Evolutionary conservation across 2,888 invertebrate genomes (phyloP).

Genomic region (Prosopocoilus inquinatus): DNA sequence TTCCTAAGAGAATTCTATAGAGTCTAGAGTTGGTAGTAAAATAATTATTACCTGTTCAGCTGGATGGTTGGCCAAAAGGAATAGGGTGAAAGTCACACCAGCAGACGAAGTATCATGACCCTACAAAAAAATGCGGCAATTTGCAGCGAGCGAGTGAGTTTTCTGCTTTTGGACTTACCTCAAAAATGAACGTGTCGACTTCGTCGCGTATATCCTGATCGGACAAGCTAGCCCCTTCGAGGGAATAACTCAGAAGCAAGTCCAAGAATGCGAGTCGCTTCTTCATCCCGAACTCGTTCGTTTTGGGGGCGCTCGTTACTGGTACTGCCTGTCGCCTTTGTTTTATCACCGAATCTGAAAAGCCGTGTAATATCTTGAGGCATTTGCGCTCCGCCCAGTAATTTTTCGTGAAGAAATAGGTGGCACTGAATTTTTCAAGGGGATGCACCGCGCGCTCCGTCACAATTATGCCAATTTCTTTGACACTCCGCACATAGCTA

Average conservation of each 20-base stretch:
- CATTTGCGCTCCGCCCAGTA: conserved; percentile 57
- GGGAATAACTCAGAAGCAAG: conserved; percentile 56
- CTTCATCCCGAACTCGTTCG: conserved; percentile 56
- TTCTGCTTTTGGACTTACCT: conserved; percentile 47
- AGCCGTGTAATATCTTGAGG: conserved; percentile 52
- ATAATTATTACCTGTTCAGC: conserved; percentile 46
- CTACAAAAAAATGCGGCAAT: conserved; percentile 39
- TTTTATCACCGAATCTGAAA: conserved; percentile 56
- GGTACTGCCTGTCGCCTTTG: conserved; percentile 46
- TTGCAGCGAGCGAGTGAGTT: not conserved
- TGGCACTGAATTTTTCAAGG: conserved; percentile 51
- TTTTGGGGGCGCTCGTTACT: conserved; percentile 40
- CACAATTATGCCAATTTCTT: conserved; percentile 47
- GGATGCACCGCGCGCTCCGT: conserved; percentile 38
- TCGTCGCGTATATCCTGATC: conserved; percentile 64
- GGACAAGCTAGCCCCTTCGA: conserved; percentile 59
- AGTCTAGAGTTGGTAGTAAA: not conserved
- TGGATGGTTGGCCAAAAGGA: conserved; percentile 48
- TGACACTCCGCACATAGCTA: conserved; percentile 70
- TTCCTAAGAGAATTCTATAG: conserved; percentile 23
- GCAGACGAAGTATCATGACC: conserved; percentile 54
- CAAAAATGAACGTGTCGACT: conserved; percentile 75
- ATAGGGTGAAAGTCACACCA: conserved; percentile 50
- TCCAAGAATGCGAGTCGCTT: conserved; percentile 69
- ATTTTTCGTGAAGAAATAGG: conserved; percentile 57